phyloP scores from a whole-genome alignment of 2,113 vertebrate species.

The Tupaia tana region DNA sequence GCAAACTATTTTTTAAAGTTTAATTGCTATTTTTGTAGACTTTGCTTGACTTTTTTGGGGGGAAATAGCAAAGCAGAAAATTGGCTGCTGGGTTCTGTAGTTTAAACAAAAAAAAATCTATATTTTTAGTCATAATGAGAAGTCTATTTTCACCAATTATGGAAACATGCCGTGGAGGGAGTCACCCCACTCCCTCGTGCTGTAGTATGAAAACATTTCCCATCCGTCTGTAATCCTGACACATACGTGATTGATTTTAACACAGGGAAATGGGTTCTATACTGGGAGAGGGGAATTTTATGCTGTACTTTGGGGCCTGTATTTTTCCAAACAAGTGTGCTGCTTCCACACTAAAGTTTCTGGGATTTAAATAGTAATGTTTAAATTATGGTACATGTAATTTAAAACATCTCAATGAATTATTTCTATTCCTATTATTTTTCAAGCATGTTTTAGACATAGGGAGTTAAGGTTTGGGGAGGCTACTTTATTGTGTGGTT shows the following conservation, averaged over 20 bases:
- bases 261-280: slow-evolving; percentile 67
- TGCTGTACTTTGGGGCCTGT: slow-evolving; percentile 77
- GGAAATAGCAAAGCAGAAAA: slow-evolving; percentile 85
- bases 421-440: slow-evolving; percentile 81
- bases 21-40: slow-evolving; percentile 99
- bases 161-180: slow-evolving; percentile 82
- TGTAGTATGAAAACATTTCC: slow-evolving; percentile 80
- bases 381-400: slow-evolving; percentile 87
- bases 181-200: slow-evolving; percentile 80
- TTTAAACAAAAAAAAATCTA: slow-evolving; percentile 87
- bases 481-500: slow-evolving; percentile 70
- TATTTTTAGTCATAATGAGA: slow-evolving; percentile 98
- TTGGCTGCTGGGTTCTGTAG: slow-evolving; percentile 92
- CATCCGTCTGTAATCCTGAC: slow-evolving; percentile 79
- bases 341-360: slow-evolving; percentile 84
- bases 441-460: slow-evolving; percentile 86
- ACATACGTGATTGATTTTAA: slow-evolving; percentile 82
- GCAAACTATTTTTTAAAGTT: slow-evolving; percentile 97
- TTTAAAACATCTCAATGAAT: slow-evolving; percentile 82
- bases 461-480: slow-evolving; percentile 74
- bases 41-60: slow-evolving; percentile 88
- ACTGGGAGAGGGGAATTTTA: slow-evolving; percentile 74
- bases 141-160: slow-evolving; percentile 97
- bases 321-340: slow-evolving; percentile 84
- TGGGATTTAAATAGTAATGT: slow-evolving; percentile 83